Evolutionary conservation across 64 coral and sea anemone species (phyloP).

Genomic region (Trachythela sp.): DNA sequence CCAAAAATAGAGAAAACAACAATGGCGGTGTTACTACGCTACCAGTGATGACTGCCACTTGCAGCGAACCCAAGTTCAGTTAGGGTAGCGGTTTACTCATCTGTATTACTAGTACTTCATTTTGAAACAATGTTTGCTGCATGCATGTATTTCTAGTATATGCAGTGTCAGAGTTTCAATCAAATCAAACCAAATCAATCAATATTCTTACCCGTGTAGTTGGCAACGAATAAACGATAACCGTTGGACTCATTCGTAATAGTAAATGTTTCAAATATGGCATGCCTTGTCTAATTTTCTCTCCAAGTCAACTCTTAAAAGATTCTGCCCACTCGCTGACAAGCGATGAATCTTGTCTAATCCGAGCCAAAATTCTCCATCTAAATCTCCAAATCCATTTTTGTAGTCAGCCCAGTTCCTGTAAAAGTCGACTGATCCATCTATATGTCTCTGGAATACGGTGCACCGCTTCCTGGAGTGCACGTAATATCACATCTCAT

Average conservation of each 20-base stretch:
- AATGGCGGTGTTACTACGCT: too few relatives aligned
- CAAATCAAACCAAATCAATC: too few relatives aligned
- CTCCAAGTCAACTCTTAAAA: not conserved
- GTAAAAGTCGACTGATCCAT: not conserved
- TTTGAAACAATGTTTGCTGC: too few relatives aligned
- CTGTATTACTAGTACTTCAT: too few relatives aligned
- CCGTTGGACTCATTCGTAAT: not conserved
- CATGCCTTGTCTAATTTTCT: not conserved
- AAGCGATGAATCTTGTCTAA: not conserved
- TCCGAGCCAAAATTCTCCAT: not conserved
- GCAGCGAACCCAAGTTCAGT: too few relatives aligned
- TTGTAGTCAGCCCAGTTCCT: not conserved
- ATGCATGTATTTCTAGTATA: too few relatives aligned
- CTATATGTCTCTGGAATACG: not conserved
- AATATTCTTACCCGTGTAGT: not conserved
- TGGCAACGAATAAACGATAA: not conserved
- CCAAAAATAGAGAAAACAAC: too few relatives aligned
- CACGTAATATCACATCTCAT: not conserved
- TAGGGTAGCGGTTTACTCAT: too few relatives aligned
- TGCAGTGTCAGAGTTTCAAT: too few relatives aligned
- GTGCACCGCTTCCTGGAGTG: not conserved
- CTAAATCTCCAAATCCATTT: not conserved
- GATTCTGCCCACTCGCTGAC: not conserved
- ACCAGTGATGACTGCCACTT: too few relatives aligned
- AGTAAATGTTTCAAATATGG: not conserved